Evolutionary conservation across 2,113 vertebrate species (phyloP).

Genomic region (Erpornis zantholeuca): DNA sequence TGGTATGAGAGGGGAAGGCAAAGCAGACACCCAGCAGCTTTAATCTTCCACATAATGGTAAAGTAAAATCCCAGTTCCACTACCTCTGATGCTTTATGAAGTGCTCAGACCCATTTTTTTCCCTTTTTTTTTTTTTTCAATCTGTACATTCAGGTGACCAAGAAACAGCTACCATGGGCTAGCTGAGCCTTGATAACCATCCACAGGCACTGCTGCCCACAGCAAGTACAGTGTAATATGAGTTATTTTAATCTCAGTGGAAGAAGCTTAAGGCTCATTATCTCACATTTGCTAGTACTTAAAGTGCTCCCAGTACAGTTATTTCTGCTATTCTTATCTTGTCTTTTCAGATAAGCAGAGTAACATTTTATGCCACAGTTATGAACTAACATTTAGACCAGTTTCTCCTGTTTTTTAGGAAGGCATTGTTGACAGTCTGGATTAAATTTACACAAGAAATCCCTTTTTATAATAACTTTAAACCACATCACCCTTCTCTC

Average conservation of each 20-base stretch:
- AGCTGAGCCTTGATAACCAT: neutral
- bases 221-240: neutral
- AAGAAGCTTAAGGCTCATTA: slow-evolving; percentile 13
- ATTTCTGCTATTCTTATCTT: neutral
- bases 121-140: neutral
- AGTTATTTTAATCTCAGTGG: neutral
- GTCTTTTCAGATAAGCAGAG: neutral
- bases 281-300: neutral
- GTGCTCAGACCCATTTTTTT: fast-evolving
- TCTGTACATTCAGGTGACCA: neutral
- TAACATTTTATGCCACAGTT: neutral
- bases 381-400: neutral
- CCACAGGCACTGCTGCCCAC: neutral
- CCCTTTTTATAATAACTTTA: neutral
- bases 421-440: neutral
- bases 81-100: neutral
- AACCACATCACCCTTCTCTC: neutral
- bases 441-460: neutral
- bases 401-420: neutral
- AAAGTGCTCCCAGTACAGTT: neutral
- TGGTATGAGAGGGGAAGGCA: neutral
- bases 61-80: neutral
- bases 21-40: neutral
- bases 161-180: neutral
- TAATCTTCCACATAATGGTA: neutral